phyloP scores from a whole-genome alignment of 2,113 vertebrate species.

The Gopherus flavomarginatus region DNA sequence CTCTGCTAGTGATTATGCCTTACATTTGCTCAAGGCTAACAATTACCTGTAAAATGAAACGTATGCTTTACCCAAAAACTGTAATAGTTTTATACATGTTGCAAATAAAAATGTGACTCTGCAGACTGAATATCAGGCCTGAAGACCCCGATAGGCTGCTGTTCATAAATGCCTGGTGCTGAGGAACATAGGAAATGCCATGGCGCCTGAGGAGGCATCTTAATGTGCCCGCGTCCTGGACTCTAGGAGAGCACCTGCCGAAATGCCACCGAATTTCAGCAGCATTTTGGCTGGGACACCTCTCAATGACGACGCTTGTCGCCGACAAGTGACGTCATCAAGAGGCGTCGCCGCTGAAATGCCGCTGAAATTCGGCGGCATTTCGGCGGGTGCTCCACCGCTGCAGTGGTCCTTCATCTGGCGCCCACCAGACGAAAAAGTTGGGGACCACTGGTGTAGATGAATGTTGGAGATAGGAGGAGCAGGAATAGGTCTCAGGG shows the following conservation, averaged over 20 bases:
- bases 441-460: not conserved
- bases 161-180: not conserved
- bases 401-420: too few relatives aligned
- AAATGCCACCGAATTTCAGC: too few relatives aligned
- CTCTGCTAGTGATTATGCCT: constrained; percentile 58
- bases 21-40: constrained; percentile 64
- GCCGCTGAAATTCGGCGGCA: too few relatives aligned
- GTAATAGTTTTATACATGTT: not conserved
- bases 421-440: too few relatives aligned
- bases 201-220: too few relatives aligned
- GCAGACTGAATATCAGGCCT: not conserved
- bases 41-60: constrained; percentile 68
- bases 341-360: too few relatives aligned
- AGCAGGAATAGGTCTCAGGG: accelerated
- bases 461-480: not conserved
- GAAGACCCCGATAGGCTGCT: not conserved
- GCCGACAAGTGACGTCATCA: too few relatives aligned
- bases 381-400: too few relatives aligned
- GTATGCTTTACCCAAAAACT: not conserved
- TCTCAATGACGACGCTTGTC: too few relatives aligned
- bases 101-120: not conserved
- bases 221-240: too few relatives aligned
- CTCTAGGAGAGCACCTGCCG: too few relatives aligned
- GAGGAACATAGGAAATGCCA: not conserved
- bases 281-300: too few relatives aligned